A percentile compares a stretch with the other conserved stretches of the same genome.
Evolutionary conservation across 1,140 invertebrate genomes (phyloP).

Genomic region (Heliconius melpomene): DNA sequence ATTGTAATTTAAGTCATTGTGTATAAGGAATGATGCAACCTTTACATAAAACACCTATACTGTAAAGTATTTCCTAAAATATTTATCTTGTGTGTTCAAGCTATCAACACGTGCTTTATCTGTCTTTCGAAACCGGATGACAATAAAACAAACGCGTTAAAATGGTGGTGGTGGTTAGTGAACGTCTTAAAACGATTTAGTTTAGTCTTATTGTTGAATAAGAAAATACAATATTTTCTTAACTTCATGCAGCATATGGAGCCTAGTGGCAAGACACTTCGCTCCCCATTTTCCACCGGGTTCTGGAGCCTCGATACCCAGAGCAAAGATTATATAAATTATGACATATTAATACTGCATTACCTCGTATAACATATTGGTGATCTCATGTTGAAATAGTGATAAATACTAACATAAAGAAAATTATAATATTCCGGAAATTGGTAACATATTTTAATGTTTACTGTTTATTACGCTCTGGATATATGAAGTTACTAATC

Average conservation of each 20-base stretch:
- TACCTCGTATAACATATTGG: neutral
- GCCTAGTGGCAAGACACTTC: no score
- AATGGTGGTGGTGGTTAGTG: neutral
- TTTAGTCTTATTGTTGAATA: neutral
- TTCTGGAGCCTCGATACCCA: no score
- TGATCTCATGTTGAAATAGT: neutral
- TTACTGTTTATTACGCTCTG: no score
- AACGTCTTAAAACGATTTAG: constrained; percentile 1
- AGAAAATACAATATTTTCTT: neutral
- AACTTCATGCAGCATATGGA: no score
- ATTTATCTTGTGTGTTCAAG: constrained; percentile 34
- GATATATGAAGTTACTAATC: no score
- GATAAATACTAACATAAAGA: neutral
- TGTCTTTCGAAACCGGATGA: constrained; percentile 40
- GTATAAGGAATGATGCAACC: neutral
- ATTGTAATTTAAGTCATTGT: neutral
- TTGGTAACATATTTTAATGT: neutral
- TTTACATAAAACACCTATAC: constrained; percentile 4
- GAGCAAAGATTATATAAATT: no score
- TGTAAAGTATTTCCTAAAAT: constrained; percentile 18
- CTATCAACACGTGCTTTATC: constrained; percentile 40
- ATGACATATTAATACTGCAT: neutral
- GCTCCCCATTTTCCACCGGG: no score
- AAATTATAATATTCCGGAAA: neutral
- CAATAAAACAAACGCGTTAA: constrained; percentile 31